Evolutionary conservation across 2,888 invertebrate genomes (phyloP), one percentile per base, ranked within the genome.

Genomic region (Panorpa germanica): DNA sequence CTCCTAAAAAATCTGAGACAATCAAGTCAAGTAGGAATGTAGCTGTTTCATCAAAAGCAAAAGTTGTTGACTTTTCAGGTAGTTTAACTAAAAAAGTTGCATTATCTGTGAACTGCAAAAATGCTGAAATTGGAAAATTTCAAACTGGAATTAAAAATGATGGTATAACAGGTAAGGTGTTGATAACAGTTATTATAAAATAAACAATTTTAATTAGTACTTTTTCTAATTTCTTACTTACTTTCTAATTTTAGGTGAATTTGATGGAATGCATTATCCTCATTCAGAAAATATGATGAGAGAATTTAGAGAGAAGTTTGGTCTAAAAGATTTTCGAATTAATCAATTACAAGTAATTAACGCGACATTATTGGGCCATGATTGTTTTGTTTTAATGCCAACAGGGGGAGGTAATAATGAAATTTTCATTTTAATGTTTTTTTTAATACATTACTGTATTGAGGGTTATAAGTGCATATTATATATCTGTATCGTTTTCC

Each of bases 401-500:
- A 98, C 96, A 8, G 95, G 90, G 7, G 91, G 90, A 33, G 93
- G 93, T n/a, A n/a, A n/a, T n/a, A n/a, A n/a, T n/a, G n/a, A n/a
- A n/a, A n/a, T n/a, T n/a, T n/a, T n/a, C n/a, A n/a, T n/a, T n/a
- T n/a, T n/a, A n/a, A n/a, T n/a, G n/a, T n/a, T n/a, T n/a, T n/a
- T n/a, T n/a, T n/a, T n/a, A n/a, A n/a, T n/a, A n/a, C n/a, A n/a
- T n/a, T n/a, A n/a, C n/a, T n/a, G n/a, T n/a, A n/a, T n/a, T n/a
- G n/a, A n/a, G n/a, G n/a, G n/a, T n/a, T n/a, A n/a, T n/a, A n/a
- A n/a, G n/a, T n/a, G n/a, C n/a, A n/a, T n/a, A n/a, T n/a, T n/a
- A n/a, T n/a, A n/a, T n/a, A n/a, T n/a, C n/a, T n/a, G n/a, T n/a
- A n/a, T n/a, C n/a, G n/a, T n/a, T n/a, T n/a, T n/a, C n/a, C n/a